Conservation (phyloP, 2,888 invertebrate species). For the Dicycla oo region DNA sequence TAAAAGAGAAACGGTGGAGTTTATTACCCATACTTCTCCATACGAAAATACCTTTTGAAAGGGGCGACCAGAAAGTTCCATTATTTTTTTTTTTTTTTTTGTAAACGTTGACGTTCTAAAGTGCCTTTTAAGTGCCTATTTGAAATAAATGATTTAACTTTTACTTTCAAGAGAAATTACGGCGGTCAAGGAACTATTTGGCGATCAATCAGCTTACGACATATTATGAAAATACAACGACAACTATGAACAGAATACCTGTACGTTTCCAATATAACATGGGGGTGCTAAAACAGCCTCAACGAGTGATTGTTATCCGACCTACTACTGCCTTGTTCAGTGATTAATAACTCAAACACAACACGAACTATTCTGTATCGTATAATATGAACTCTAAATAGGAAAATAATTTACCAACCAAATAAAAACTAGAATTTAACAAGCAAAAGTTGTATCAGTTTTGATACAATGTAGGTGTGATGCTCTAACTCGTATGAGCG, state of each 20-base stretch:
- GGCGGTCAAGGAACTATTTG: neutral
- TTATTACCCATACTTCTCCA: too few relatives aligned
- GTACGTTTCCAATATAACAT: neutral
- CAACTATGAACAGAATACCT: neutral
- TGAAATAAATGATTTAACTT: too few relatives aligned
- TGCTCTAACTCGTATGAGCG: neutral
- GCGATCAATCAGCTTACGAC: neutral
- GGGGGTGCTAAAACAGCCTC: neutral
- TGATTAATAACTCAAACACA: neutral
- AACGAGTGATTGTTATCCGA: neutral
- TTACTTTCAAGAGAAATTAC: neutral
- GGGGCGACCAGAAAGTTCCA: too few relatives aligned
- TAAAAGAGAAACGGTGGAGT: too few relatives aligned
- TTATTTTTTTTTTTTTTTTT: too few relatives aligned
- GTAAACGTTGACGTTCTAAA: too few relatives aligned
- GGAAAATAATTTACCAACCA: neutral
- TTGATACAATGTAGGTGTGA: neutral
- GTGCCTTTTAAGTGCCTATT: too few relatives aligned
- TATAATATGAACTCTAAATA: neutral
- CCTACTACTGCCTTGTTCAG: too few relatives aligned
- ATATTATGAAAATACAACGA: neutral
- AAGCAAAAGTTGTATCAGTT: neutral
- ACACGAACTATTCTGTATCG: neutral
- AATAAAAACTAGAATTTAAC: neutral
- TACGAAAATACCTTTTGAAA: too few relatives aligned